Percentiles rank a stretch among this genome's conserved stretches.
These are phyloP conservation scores for Rutpela maculata DNA, from an alignment of 2,888 invertebrate species.

Conservation along the genomic window DNA sequence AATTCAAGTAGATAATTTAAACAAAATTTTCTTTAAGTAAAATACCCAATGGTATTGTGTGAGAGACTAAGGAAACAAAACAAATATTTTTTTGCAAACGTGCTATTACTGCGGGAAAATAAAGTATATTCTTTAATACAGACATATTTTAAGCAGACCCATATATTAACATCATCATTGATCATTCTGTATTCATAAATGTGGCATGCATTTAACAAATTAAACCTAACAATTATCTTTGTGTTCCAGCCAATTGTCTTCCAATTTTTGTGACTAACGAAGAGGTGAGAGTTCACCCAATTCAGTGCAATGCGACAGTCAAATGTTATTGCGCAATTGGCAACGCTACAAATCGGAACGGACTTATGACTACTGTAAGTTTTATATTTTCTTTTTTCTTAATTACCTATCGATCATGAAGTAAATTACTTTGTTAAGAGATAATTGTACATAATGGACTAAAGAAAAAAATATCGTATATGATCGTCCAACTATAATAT, in stretches of 20 bases:
- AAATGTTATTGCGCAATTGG: slow-evolving; percentile 63
- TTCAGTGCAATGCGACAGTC: slow-evolving; percentile 68
- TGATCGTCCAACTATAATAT: too few relatives aligned
- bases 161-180: too few relatives aligned
- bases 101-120: too few relatives aligned
- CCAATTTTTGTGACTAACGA: slow-evolving; percentile 65
- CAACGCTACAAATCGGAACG: slow-evolving; percentile 63
- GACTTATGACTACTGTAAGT: slow-evolving; percentile 70
- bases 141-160: too few relatives aligned
- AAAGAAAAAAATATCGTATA: neutral
- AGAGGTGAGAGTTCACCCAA: slow-evolving; percentile 63
- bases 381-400: slow-evolving; percentile 4
- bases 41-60: too few relatives aligned
- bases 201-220: too few relatives aligned
- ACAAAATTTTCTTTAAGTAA: too few relatives aligned
- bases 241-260: slow-evolving; percentile 63
- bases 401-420: neutral
- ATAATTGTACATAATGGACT: neutral
- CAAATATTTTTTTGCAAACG: too few relatives aligned
- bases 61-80: too few relatives aligned
- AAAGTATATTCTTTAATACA: too few relatives aligned
- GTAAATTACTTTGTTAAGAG: neutral
- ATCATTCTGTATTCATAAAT: too few relatives aligned
- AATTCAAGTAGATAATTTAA: too few relatives aligned
- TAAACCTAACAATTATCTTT: slow-evolving; percentile 8